Evolutionary conservation across 2,888 invertebrate species (phyloP).

Genomic region (Siphlonurus alternatus): DNA sequence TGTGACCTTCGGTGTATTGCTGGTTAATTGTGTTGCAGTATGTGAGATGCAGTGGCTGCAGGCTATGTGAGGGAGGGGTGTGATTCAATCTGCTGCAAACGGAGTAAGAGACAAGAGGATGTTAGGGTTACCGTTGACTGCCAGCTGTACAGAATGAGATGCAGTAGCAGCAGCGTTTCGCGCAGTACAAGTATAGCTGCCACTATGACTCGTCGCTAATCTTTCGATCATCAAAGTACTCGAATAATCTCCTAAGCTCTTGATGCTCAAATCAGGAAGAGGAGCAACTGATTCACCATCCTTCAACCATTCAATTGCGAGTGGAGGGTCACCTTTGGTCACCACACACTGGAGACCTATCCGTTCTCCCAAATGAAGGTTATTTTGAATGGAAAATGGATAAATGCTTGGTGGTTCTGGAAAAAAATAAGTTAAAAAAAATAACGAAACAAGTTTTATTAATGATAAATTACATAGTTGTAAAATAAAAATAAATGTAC

Average conservation of each 20-base stretch:
- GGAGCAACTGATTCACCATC: conserved; percentile 21
- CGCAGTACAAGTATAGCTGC: conserved; percentile 73
- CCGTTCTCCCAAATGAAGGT: conserved; percentile 19
- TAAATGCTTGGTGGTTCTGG: conserved; percentile 22
- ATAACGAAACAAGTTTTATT: too few species aligned
- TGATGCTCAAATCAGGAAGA: conserved; percentile 14
- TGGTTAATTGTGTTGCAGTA: too few species aligned
- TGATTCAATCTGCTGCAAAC: neutral
- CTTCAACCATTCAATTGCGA: conserved; percentile 28
- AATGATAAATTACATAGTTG: too few species aligned
- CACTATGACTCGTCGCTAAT: conserved; percentile 29
- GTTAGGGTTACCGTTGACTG: conserved; percentile 16
- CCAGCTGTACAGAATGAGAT: conserved; percentile 18
- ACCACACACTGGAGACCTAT: conserved; percentile 21
- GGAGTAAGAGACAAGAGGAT: neutral
- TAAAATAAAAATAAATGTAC: too few species aligned
- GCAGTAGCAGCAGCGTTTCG: conserved; percentile 54
- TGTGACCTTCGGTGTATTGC: too few species aligned
- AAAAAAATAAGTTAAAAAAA: conserved; percentile 12
- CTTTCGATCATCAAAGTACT: conserved; percentile 19
- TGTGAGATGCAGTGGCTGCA: conserved; percentile 5
- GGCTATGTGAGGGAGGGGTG: conserved; percentile 6
- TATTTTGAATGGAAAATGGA: conserved; percentile 20
- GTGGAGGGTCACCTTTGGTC: conserved; percentile 26
- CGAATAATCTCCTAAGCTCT: conserved; percentile 20